A percentile compares a stretch with the other conserved stretches of the same genome.
Conservation (phyloP, 2,797 vertebrate species). For the Lacerta viridis region DNA sequence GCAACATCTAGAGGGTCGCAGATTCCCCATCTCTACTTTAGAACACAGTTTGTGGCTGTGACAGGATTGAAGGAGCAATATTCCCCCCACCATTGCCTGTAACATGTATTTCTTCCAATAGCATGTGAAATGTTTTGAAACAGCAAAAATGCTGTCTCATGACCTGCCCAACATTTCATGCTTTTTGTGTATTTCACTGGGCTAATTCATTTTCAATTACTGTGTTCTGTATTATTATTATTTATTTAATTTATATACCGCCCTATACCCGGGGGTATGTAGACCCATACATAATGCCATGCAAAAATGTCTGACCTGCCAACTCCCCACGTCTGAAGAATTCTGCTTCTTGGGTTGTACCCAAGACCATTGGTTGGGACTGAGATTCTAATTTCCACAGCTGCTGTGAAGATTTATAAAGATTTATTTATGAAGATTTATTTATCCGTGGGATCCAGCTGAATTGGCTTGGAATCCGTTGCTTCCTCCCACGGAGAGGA, state of each 20-base stretch:
- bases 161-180: no score
- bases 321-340: constrained; percentile 21
- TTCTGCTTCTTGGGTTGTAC: not conserved
- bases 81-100: not conserved
- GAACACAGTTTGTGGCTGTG: not conserved
- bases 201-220: not conserved
- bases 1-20: not conserved
- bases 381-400: not conserved
- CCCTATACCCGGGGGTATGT: no score
- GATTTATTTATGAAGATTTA: constrained; percentile 34
- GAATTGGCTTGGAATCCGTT: constrained; percentile 20
- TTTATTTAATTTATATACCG: no score
- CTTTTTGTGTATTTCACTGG: not conserved
- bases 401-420: not conserved
- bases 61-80: not conserved
- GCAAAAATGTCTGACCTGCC: accelerated
- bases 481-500: not conserved
- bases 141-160: not conserved
- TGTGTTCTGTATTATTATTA: not conserved
- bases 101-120: not conserved
- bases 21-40: not conserved
- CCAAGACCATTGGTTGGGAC: no score
- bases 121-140: not conserved
- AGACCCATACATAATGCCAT: not conserved
- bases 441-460: constrained; percentile 21